Base-by-base conservation (phyloP, 2,888 invertebrate species). In the Microdon myrmicae region DNA sequence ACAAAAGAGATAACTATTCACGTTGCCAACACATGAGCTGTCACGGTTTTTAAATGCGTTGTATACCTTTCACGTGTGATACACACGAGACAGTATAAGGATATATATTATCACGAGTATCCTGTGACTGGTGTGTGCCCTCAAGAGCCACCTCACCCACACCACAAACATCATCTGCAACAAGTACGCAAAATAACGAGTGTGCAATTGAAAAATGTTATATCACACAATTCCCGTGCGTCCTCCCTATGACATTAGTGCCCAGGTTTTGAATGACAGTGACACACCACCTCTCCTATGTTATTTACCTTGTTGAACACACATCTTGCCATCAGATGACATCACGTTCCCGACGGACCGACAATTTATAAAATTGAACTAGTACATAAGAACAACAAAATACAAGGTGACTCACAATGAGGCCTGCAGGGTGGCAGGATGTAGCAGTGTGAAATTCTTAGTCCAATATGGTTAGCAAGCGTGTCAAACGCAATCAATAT, bases 401-500 rank as follows among this genome's bases (percentile, higher is more conserved):
- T n/a, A n/a, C n/a, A n/a, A n/a, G n/a, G n/a, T n/a, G n/a, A n/a
- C n/a, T n/a, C n/a, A n/a, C n/a, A n/a, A n/a, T n/a, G n/a, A n/a
- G n/a, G n/a, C n/a, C n/a, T n/a, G n/a, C n/a, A n/a, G n/a, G n/a
- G n/a, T n/a, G n/a, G n/a, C n/a, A n/a, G 20, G 29, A 41, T 26
- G 9, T 3, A 16, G 4, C 8, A 28, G 29, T 9, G 9, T 20
- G 35, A 28, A 25, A 25, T n/a, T n/a, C n/a, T n/a, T 35, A 14
- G 22, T 32, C 29, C 14, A 26, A 41, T 48, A 25, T 39, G 10
- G 23, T 44, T n/a, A 44, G 32, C 26, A 19, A 39, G 19, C 41
- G 51, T 43, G 25, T 29, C 5, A 61, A 55, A 45, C 39, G 9
- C 55, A 61, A 55, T 61, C 61, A 55, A 61, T 61, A 55, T 29